phyloP scores from a whole-genome alignment of 2,888 invertebrate species.

The Axea sp. region DNA sequence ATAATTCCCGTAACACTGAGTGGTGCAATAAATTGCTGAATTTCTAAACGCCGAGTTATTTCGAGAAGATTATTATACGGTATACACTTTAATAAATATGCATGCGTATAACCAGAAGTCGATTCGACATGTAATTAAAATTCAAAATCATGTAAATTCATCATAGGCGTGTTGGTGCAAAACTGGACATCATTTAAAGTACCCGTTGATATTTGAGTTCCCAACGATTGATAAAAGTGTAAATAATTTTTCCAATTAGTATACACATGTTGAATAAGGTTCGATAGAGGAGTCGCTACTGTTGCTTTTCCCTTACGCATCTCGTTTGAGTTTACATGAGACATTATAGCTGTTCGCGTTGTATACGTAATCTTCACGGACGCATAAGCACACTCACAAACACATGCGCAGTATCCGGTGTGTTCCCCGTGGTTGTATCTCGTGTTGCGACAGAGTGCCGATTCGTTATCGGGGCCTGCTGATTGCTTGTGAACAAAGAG shows the following conservation, averaged over 20 bases:
- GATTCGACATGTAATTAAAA: conserved; percentile 34
- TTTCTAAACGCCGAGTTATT: conserved; percentile 43
- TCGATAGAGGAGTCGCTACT: conserved; percentile 41
- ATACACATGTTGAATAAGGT: conserved; percentile 19
- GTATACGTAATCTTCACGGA: conserved; percentile 33
- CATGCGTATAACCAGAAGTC: conserved; percentile 46
- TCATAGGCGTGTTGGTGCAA: background rate
- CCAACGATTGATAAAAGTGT: conserved; percentile 24
- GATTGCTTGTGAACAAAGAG: conserved; percentile 77
- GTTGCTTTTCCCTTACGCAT: conserved; percentile 52
- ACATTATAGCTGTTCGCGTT: conserved; percentile 34
- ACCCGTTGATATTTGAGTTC: conserved; percentile 23
- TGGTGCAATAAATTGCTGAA: conserved; percentile 34
- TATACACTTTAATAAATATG: conserved; percentile 34
- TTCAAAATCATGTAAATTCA: conserved; percentile 28
- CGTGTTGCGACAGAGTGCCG: conserved; percentile 78
- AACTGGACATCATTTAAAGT: conserved; percentile 5
- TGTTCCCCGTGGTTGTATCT: conserved; percentile 80
- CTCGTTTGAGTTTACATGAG: conserved; percentile 21
- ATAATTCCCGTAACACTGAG: conserved; percentile 1
- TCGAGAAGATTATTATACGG: conserved; percentile 12
- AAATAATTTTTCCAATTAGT: conserved; percentile 41
- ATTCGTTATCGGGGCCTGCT: conserved; percentile 78
- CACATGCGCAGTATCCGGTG: conserved; percentile 57
- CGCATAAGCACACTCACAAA: conserved; percentile 6